Percentiles rank a stretch among this genome's conserved stretches.
Evolutionary conservation across 2,888 invertebrate species (phyloP).

Genomic region (Calephelis perditalis): DNA sequence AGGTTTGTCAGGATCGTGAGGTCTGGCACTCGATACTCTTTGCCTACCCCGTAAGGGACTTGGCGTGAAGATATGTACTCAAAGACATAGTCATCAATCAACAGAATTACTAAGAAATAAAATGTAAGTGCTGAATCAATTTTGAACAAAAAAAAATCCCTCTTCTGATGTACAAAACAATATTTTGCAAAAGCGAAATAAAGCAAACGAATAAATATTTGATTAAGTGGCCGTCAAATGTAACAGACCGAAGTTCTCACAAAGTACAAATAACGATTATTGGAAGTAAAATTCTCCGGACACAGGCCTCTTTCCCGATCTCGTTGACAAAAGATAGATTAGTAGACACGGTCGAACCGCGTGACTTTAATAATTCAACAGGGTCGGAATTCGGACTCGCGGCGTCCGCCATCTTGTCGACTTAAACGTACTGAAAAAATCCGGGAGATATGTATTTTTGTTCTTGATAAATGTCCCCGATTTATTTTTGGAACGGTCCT

Average conservation of each 20-base stretch:
- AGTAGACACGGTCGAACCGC: constrained; percentile 43
- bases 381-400: constrained; percentile 24
- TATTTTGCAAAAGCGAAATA: no score
- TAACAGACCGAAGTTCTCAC: constrained; percentile 7
- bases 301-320: constrained; percentile 34
- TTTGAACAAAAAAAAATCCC: no score
- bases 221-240: neutral
- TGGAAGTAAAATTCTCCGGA: constrained; percentile 30
- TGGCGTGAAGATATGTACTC: no score
- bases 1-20: no score
- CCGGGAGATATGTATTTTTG: constrained; percentile 17
- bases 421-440: constrained; percentile 26
- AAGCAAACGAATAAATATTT: neutral
- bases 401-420: constrained; percentile 39
- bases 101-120: no score
- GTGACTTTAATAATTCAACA: constrained; percentile 53
- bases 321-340: constrained; percentile 56
- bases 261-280: constrained; percentile 26
- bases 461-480: constrained; percentile 16
- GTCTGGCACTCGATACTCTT: no score
- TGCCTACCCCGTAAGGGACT: no score
- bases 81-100: no score
- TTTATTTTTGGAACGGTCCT: constrained; percentile 12
- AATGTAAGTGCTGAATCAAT: no score
- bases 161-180: no score